Evolutionary conservation across 2,113 vertebrate genomes (phyloP).

Genomic region (Microtus montanus): DNA sequence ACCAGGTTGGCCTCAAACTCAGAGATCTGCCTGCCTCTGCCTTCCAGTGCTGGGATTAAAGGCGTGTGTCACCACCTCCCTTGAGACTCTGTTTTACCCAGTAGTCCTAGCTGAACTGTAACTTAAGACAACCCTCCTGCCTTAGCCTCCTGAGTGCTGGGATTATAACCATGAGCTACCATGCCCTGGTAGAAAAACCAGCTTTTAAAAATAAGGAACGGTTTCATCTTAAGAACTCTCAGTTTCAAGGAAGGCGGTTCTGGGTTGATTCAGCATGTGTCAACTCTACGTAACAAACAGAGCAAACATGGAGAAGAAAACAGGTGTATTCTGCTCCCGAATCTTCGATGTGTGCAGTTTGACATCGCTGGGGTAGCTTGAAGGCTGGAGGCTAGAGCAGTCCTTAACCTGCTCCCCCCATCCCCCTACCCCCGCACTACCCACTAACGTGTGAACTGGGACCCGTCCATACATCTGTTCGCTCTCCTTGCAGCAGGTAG

Average conservation of each 20-base stretch:
- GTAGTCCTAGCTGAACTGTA: not conserved
- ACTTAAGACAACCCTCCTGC: not conserved
- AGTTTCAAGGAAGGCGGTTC: not conserved
- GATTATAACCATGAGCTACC: not conserved
- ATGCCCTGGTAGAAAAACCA: not conserved
- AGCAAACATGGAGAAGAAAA: not conserved
- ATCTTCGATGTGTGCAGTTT: not conserved
- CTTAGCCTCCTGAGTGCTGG: not conserved
- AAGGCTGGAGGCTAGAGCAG: not conserved
- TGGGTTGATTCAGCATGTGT: not conserved
- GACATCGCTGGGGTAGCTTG: not conserved
- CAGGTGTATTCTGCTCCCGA: not conserved
- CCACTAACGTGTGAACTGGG: not conserved
- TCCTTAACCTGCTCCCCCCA: not conserved
- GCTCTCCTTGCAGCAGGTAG: not conserved
- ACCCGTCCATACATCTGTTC: not conserved
- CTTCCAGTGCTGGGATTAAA: not conserved
- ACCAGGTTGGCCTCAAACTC: not conserved
- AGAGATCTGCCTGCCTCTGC: not conserved
- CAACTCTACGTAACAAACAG: not conserved
- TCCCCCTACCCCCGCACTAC: not conserved
- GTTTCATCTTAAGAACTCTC: not conserved
- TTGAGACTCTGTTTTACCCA: not conserved
- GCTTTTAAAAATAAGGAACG: not conserved
- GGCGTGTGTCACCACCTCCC: fast-evolving